phyloP scores from a whole-genome alignment of 2,888 invertebrate genomes.

The Ischnus inquisitorius region DNA sequence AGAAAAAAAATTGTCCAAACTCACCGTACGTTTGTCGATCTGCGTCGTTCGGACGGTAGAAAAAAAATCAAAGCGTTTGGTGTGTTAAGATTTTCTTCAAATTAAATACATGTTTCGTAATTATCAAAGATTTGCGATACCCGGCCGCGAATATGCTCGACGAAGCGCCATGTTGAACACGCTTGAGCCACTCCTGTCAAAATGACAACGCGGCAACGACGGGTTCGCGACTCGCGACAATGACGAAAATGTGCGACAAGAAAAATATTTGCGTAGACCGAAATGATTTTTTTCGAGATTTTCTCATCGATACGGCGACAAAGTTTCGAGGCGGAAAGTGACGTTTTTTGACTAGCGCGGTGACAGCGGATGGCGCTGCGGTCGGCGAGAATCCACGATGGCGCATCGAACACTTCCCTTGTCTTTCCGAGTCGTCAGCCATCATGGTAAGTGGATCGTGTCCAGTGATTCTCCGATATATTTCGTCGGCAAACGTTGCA shows the following conservation, averaged over 20 bases:
- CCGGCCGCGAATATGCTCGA: conserved; percentile 72
- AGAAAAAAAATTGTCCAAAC: conserved; percentile 40
- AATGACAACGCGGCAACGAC: conserved; percentile 51
- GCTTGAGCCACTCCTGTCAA: conserved; percentile 70
- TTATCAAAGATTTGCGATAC: conserved; percentile 60
- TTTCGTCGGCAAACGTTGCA: conserved; percentile 20
- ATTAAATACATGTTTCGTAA: conserved; percentile 68
- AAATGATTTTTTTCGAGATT: neutral
- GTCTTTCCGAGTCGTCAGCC: conserved; percentile 80
- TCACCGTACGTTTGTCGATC: conserved; percentile 41
- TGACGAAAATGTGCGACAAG: conserved; percentile 5
- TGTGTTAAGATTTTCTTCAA: conserved; percentile 27
- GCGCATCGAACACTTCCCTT: conserved; percentile 76
- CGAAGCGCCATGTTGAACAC: conserved; percentile 79
- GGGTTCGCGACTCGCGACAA: neutral
- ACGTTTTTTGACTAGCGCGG: conserved; percentile 24
- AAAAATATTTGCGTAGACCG: neutral
- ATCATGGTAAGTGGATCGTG: conserved; percentile 84
- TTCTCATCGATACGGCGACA: neutral
- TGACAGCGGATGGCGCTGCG: neutral
- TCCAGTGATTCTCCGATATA: conserved; percentile 60
- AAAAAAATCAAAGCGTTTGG: conserved; percentile 30
- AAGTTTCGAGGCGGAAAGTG: neutral
- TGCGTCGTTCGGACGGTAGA: conserved; percentile 7
- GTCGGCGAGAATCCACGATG: conserved; percentile 64